Conservation (phyloP, 2,797 vertebrate genomes). For the Pseudomugil gertrudae region DNA sequence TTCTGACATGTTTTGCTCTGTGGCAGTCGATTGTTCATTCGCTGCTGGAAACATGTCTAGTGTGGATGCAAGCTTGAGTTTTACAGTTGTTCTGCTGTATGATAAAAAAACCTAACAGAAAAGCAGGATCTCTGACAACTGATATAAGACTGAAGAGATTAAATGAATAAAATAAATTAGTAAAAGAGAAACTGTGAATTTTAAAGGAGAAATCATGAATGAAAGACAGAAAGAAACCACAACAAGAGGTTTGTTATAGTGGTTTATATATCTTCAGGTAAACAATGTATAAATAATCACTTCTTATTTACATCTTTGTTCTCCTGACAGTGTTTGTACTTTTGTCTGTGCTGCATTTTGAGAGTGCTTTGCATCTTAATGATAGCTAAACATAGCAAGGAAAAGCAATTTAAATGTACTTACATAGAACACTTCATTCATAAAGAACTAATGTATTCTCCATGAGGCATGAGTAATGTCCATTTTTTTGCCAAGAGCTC, state of each 20-base stretch:
- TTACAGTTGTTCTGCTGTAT: neutral
- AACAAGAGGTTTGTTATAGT: slow-evolving; percentile 5
- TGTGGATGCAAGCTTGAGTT: neutral
- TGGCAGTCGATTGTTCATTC: slow-evolving; percentile 22
- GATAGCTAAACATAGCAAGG: neutral
- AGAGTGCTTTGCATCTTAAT: neutral
- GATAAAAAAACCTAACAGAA: slow-evolving; percentile 7
- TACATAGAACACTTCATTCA: neutral
- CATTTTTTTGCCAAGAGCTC: too few relatives aligned
- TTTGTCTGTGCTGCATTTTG: neutral
- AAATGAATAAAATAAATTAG: neutral
- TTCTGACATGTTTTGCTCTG: slow-evolving; percentile 14
- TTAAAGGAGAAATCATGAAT: neutral
- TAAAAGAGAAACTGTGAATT: neutral
- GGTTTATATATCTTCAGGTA: neutral
- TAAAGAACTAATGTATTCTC: too few relatives aligned
- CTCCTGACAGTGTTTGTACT: neutral
- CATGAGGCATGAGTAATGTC: too few relatives aligned
- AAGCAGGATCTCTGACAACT: slow-evolving; percentile 6
- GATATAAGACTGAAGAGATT: neutral
- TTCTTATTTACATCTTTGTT: neutral
- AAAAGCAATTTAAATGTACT: neutral
- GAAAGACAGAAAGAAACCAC: neutral
- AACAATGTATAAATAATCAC: neutral
- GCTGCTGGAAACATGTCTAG: neutral